Percentiles rank a stretch among this genome's conserved stretches.
These are phyloP conservation scores for Sphecodes monilicornis DNA, from an alignment of 2,888 invertebrate genomes.

Conservation along the genomic window DNA sequence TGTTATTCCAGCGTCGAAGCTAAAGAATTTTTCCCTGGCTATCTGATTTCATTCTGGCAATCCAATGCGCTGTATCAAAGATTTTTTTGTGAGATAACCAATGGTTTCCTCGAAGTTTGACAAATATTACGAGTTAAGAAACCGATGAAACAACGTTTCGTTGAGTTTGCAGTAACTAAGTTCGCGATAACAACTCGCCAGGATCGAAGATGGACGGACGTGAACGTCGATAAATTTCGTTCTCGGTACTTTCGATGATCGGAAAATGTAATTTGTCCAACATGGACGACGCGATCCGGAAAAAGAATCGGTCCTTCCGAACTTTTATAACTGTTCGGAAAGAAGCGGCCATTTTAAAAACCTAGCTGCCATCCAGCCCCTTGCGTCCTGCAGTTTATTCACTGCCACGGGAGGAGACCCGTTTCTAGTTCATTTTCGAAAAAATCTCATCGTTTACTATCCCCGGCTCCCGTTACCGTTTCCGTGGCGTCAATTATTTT, in stretches of 20 bases:
- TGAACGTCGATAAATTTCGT: neutral
- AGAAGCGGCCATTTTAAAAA: conserved; percentile 4
- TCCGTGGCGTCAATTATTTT: conserved; percentile 33
- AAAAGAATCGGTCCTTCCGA: neutral
- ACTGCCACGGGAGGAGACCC: neutral
- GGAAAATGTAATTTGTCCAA: conserved; percentile 10
- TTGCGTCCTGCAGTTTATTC: conserved; percentile 16
- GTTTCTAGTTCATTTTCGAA: neutral
- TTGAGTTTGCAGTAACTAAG: neutral
- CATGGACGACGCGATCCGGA: neutral
- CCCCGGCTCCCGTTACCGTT: neutral
- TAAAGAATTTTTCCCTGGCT: neutral
- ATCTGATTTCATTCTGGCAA: neutral
- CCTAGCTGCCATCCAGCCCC: neutral
- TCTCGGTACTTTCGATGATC: neutral
- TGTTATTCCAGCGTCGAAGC: neutral
- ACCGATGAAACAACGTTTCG: neutral
- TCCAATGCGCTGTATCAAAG: neutral
- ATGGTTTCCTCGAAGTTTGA: neutral
- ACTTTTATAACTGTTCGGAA: neutral
- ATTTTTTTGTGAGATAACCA: neutral
- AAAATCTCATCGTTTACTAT: neutral
- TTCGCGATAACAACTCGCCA: neutral
- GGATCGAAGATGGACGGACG: neutral
- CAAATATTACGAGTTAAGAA: neutral